Evolutionary conservation across 1,140 invertebrate species (phyloP), one percentile per base, ranked within the genome.

Genomic region (Euborellia annulipes): DNA sequence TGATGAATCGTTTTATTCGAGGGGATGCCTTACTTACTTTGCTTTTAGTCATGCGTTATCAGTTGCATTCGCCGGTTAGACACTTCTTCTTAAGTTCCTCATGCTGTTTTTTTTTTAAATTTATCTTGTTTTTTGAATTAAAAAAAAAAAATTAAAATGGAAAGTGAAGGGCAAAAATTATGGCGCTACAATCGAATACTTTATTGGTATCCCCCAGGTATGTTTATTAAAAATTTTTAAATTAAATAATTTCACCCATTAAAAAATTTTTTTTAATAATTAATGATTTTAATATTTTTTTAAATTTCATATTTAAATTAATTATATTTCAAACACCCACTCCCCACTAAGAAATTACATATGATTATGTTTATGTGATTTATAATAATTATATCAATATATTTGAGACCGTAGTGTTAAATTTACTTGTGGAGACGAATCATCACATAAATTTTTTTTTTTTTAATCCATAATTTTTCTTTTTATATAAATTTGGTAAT

Each of bases 171-270:
- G 34, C 45, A 38, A 45, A 54, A 56, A 17, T 60, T 27, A 27
- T 27, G 58, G 57, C 48, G 52, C 45, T 52, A 54, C 41, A 48
- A 46, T 17, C 54, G 47, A 47, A 60, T 61, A 42, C 54, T 54
- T 36, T 58, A 61, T 46, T 61, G 58, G 57, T 49, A 49, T 39
- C 56, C 60, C 52, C 59, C 58, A 51, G 55, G 54, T 57, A 36
- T 45, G 37, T 36, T 43, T n/a, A 23, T 11, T 38, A 61, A 59
- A 61, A 51, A n/a, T n/a, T n/a, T 61, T 61, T 37, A 61, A 58
- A 54, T 49, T 52, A 9, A 50, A 46, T 36, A 58, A 50, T 45
- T 54, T 61, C 52, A 59, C 61, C 38, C 52, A 55, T 36, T 47
- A 55, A 36, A 54, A 52, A 17, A 53, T 41, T 39, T 52, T 59